Conservation (phyloP, 2,888 invertebrate genomes). For the Seira musarum region DNA sequence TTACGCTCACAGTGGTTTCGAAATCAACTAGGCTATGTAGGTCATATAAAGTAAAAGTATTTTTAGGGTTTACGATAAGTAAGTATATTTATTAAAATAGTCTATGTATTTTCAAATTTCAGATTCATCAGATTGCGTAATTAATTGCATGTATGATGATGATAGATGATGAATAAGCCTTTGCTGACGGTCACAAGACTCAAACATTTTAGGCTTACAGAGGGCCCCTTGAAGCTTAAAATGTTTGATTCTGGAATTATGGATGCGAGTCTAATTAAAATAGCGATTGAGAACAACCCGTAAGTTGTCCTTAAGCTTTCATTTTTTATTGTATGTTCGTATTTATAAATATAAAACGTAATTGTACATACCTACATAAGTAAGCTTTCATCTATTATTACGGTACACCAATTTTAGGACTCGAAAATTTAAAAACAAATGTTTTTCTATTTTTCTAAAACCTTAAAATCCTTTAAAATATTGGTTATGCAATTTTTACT, state of each 20-base stretch:
- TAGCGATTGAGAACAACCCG: neutral
- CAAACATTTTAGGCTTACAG: conserved; percentile 57
- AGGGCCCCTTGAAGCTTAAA: conserved; percentile 57
- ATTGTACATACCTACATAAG: no score
- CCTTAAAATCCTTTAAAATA: neutral
- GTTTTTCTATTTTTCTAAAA: neutral
- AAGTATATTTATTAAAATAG: neutral
- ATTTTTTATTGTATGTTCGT: no score
- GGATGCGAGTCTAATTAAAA: neutral
- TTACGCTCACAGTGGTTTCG: no score
- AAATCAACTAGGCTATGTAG: no score
- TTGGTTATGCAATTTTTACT: neutral
- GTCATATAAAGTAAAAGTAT: neutral
- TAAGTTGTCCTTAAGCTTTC: neutral
- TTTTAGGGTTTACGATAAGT: neutral
- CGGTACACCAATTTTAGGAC: no score
- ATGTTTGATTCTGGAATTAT: conserved; percentile 56
- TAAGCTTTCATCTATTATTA: no score
- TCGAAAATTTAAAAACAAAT: neutral
- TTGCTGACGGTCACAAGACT: no score
- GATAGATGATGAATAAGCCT: no score
- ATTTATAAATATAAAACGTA: no score
- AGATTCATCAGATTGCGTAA: neutral
- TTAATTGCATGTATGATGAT: no score
- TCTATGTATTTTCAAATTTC: neutral